phyloP scores from a whole-genome alignment of 1,140 invertebrate genomes.

The Brachionus angularis region DNA sequence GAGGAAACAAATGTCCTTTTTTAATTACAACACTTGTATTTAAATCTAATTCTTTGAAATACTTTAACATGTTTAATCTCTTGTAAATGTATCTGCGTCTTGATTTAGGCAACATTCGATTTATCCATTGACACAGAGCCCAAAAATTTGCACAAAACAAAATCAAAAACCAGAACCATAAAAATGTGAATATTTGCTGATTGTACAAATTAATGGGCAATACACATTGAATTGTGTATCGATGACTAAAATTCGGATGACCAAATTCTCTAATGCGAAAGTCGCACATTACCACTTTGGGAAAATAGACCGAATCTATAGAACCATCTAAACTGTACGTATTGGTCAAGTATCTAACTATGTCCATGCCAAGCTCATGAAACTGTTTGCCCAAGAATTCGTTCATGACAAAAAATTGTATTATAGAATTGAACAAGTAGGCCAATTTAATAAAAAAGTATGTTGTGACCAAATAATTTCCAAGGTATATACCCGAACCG shows the following conservation, averaged over 20 bases:
- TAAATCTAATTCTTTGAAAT: slow-evolving; percentile 28
- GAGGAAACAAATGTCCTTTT: not conserved
- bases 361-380: slow-evolving; percentile 35
- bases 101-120: slow-evolving; percentile 23
- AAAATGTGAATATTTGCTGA: slow-evolving; percentile 56
- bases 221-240: slow-evolving; percentile 56
- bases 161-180: slow-evolving; percentile 58
- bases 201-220: slow-evolving; percentile 57
- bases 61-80: slow-evolving; percentile 35
- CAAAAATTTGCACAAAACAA: slow-evolving; percentile 45
- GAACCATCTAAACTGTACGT: slow-evolving; percentile 25
- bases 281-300: slow-evolving; percentile 42
- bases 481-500: slow-evolving; percentile 29
- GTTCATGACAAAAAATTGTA: slow-evolving; percentile 43
- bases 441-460: slow-evolving; percentile 40
- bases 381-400: slow-evolving; percentile 41
- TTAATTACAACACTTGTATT: not conserved
- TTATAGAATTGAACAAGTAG: slow-evolving; percentile 35
- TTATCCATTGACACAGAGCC: slow-evolving; percentile 32
- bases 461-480: slow-evolving; percentile 41
- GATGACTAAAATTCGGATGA: slow-evolving; percentile 44
- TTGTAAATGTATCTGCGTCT: slow-evolving; percentile 28
- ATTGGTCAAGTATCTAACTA: slow-evolving; percentile 29
- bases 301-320: slow-evolving; percentile 40
- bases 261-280: slow-evolving; percentile 44